Percentiles rank a stretch among this genome's conserved stretches.
Conservation (phyloP, 2,113 vertebrate species). For the Irena cyanogastra region DNA sequence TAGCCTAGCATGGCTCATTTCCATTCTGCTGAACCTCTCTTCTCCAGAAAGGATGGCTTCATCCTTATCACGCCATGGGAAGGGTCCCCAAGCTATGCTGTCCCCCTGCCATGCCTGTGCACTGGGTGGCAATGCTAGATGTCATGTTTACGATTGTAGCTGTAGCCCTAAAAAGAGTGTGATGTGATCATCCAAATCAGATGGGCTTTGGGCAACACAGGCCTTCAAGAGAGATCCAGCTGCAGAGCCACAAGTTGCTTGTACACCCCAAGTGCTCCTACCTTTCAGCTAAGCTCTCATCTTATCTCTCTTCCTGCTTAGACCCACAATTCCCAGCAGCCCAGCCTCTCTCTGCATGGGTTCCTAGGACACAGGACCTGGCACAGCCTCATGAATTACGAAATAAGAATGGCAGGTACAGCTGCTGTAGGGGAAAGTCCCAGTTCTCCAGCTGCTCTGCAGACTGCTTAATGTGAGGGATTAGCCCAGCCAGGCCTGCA, state of each 20-base stretch:
- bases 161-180: not conserved
- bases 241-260: not conserved
- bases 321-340: not conserved
- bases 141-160: not conserved
- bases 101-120: not conserved
- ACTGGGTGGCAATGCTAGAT: not conserved
- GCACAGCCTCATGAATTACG: not conserved
- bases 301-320: not conserved
- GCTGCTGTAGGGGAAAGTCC: not conserved
- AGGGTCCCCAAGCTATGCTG: not conserved
- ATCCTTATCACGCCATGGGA: not conserved
- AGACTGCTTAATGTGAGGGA: not conserved
- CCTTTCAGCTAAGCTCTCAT: not conserved
- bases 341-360: not conserved
- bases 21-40: not conserved
- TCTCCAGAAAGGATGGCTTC: not conserved
- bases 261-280: not conserved
- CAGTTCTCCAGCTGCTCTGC: not conserved
- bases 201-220: not conserved
- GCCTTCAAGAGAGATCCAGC: not conserved
- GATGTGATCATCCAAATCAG: not conserved
- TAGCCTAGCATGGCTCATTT: not conserved
- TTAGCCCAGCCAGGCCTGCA: not conserved
- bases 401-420: not conserved
- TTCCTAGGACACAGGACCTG: not conserved